Evolutionary conservation across 2,797 vertebrate species (phyloP), one percentile per base, ranked within the genome.

Genomic region (Linurgus olivaceus): DNA sequence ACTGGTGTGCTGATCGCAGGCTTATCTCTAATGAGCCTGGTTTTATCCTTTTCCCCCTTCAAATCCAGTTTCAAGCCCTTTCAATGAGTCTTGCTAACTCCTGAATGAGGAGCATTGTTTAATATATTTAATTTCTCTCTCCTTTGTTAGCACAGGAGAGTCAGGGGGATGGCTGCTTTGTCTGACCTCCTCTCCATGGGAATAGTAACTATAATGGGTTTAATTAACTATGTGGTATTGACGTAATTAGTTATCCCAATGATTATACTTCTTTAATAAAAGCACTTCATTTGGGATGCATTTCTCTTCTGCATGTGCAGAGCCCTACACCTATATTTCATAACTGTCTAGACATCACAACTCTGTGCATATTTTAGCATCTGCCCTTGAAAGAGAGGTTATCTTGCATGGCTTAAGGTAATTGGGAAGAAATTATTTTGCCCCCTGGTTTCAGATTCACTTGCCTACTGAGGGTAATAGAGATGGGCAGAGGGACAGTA

Each of bases 141-240:
- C 95, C 96, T 97, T 98, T 97, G 96, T 97, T 96, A 95, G 91
- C 72, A 85, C 16, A 81, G 90, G 65, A 83, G 90, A 97, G 90
- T 96, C 74, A 91, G 89, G 96, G 96, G 94, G 95, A 93, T 0
- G 42, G 85, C 78, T 62, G 81, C 96, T 98, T 98, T 97, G 88
- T 97, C 91, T 98, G 98, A 97, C 97, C 97, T 97, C 72, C 58
- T 65, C 82, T 98, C 96, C 94, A 94, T 88, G 97, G 97, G 97
- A 96, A 97, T 96, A 97, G 97, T 97, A 96, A 97, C 97, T 93
- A 91, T 98, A 98, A 98, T 98, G 97, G 96, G 79, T 98, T 98
- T 98, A 98, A 98, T 98, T 98, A 98, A 98, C 97, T 98, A 97
- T 98, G 97, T 97, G 90, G 94, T 97, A 97, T 98, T 98, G 97